Conservation (phyloP, 1,140 invertebrate species). For the Odontomachus brunneus region DNA sequence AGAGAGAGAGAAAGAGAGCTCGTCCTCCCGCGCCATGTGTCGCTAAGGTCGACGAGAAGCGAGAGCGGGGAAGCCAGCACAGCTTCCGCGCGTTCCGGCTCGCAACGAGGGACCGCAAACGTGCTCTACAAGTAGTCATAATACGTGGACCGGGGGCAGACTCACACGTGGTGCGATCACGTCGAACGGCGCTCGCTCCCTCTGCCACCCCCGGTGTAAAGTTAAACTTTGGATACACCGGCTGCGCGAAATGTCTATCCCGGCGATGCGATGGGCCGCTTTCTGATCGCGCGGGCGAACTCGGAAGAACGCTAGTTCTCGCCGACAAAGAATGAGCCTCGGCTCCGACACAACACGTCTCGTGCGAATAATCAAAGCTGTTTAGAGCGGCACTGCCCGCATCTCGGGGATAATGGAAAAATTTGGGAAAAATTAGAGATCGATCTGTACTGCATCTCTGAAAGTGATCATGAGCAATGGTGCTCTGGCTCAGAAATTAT, state of each 20-base stretch:
- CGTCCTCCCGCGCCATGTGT: conserved; percentile 63
- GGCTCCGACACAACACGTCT: neutral
- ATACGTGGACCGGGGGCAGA: conserved; percentile 73
- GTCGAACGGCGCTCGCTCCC: conserved; percentile 45
- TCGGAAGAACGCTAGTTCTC: conserved; percentile 13
- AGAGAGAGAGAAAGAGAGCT: neutral
- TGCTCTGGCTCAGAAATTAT: too few relatives aligned
- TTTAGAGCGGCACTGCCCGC: too few relatives aligned
- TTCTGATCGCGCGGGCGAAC: conserved; percentile 61
- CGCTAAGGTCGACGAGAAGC: conserved; percentile 61
- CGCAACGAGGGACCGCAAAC: conserved; percentile 74
- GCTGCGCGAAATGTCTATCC: conserved; percentile 82
- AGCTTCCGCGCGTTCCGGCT: conserved; percentile 7
- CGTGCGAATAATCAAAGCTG: too few relatives aligned
- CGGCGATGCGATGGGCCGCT: conserved; percentile 52
- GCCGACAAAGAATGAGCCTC: neutral
- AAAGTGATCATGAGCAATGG: too few relatives aligned
- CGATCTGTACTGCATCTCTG: neutral
- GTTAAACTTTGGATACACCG: conserved; percentile 83
- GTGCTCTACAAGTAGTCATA: conserved; percentile 81
- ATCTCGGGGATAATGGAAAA: too few relatives aligned
- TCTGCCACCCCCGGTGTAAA: conserved; percentile 77
- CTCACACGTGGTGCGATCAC: conserved; percentile 82
- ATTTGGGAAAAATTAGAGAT: too few relatives aligned
- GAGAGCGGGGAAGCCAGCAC: conserved; percentile 6